A percentile compares a stretch with the other conserved stretches of the same genome.
phyloP scores from a whole-genome alignment of 2,113 vertebrate species.

The Centropus unirufus region DNA sequence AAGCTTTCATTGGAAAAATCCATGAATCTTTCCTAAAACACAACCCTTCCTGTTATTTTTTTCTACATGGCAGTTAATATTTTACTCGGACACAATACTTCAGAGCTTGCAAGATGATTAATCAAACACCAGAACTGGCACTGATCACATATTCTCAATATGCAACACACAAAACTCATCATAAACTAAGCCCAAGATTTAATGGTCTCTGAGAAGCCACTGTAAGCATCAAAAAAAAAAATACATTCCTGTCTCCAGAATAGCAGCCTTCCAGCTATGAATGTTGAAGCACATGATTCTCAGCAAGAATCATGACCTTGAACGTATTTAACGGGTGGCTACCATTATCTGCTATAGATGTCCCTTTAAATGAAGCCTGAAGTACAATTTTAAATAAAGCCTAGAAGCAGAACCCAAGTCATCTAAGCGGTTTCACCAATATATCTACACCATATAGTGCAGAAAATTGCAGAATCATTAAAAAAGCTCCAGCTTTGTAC shows the following conservation, averaged over 20 bases:
- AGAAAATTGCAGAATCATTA: background rate
- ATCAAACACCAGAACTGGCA: background rate
- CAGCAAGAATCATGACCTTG: background rate
- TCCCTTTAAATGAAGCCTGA: background rate
- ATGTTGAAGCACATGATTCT: background rate
- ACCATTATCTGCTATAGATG: background rate
- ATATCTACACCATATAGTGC: background rate
- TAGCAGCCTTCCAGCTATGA: background rate
- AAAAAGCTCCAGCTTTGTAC: background rate
- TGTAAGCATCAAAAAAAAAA: background rate
- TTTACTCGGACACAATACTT: constrained; percentile 1
- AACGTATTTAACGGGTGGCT: background rate
- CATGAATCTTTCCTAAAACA: background rate
- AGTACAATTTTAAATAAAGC: background rate
- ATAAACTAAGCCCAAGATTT: background rate
- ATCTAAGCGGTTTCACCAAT: background rate
- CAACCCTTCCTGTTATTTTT: background rate
- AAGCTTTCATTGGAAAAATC: background rate
- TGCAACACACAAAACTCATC: background rate
- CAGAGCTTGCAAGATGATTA: background rate
- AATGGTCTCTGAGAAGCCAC: background rate
- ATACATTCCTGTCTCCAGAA: background rate
- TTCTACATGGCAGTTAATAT: background rate
- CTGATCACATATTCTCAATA: background rate
- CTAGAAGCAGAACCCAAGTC: background rate